A percentile compares a stretch with the other conserved stretches of the same genome.
Conservation (phyloP, 2,888 invertebrate genomes). For the Belgica antarctica region DNA sequence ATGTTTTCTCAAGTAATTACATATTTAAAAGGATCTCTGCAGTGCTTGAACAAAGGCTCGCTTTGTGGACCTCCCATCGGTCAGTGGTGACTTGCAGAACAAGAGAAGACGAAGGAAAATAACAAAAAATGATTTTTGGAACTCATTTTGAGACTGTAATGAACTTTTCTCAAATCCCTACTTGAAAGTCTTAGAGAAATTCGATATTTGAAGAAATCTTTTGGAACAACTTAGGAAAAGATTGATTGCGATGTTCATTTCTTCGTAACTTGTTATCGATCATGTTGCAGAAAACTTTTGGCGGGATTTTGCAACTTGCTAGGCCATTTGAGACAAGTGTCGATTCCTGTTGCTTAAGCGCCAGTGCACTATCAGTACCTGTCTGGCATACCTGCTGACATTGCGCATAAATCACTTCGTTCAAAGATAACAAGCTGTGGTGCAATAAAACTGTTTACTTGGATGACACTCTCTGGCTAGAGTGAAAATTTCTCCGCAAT, state of each 20-base stretch:
- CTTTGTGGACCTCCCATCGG: constrained; percentile 34
- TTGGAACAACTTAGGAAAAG: constrained; percentile 17
- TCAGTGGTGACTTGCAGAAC: not conserved
- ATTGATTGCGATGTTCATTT: constrained; percentile 24
- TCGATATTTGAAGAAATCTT: constrained; percentile 14
- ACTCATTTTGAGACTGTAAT: too few species aligned
- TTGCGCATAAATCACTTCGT: constrained; percentile 28
- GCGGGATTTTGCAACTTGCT: not conserved
- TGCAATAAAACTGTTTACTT: constrained; percentile 8
- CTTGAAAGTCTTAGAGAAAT: constrained; percentile 17
- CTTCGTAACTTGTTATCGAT: constrained; percentile 28
- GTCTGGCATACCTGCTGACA: not conserved
- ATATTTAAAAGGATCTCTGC: constrained; percentile 37
- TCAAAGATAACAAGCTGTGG: not conserved
- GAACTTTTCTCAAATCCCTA: not conserved
- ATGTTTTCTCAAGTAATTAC: constrained; percentile 41
- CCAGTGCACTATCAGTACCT: constrained; percentile 12
- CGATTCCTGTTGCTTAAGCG: constrained; percentile 17
- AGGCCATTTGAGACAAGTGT: constrained; percentile 29
- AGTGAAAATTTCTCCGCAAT: not conserved
- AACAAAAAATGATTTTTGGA: too few species aligned
- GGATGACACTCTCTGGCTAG: not conserved
- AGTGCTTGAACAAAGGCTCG: constrained; percentile 1
- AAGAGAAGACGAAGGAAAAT: not conserved
- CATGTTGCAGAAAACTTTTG: constrained; percentile 22